Percentiles rank a stretch among this genome's conserved stretches.
phyloP scores from a whole-genome alignment of 2,113 vertebrate genomes.

The Mus pahari region DNA sequence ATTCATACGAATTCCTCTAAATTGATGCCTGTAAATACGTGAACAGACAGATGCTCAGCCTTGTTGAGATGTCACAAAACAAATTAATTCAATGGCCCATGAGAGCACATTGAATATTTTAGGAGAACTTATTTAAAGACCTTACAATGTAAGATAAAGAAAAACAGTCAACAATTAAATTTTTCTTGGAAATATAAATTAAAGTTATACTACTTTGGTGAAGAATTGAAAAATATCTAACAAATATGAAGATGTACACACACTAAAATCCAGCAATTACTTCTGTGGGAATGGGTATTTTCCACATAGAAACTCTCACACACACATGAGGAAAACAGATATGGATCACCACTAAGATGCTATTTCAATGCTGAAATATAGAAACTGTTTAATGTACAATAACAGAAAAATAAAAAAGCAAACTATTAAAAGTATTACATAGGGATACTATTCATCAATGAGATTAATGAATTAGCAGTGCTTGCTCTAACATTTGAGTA shows the following conservation, averaged over 20 bases:
- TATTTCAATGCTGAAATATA: conserved; percentile 21
- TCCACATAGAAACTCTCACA: not conserved
- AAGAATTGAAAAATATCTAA: not conserved
- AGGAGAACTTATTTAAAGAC: not conserved
- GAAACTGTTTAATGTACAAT: not conserved
- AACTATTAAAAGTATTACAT: not conserved
- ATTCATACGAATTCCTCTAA: not conserved
- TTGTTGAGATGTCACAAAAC: not conserved
- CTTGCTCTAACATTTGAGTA: not conserved
- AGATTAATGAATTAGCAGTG: conserved; percentile 5
- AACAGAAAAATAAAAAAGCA: conserved; percentile 1
- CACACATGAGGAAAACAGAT: not conserved
- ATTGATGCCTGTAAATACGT: not conserved
- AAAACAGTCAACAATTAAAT: not conserved
- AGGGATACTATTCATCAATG: not conserved
- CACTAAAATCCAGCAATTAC: not conserved
- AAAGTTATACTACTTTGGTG: not conserved
- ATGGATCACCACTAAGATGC: not conserved
- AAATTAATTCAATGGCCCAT: not conserved
- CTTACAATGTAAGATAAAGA: not conserved
- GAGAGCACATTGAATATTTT: conserved; percentile 23
- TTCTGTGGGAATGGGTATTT: not conserved
- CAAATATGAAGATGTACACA: not conserved
- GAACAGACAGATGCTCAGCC: not conserved
- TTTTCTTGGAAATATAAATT: conserved; percentile 13